Evolutionary conservation across 2,888 invertebrate genomes (phyloP).

Genomic region (Girardia tigrina): DNA sequence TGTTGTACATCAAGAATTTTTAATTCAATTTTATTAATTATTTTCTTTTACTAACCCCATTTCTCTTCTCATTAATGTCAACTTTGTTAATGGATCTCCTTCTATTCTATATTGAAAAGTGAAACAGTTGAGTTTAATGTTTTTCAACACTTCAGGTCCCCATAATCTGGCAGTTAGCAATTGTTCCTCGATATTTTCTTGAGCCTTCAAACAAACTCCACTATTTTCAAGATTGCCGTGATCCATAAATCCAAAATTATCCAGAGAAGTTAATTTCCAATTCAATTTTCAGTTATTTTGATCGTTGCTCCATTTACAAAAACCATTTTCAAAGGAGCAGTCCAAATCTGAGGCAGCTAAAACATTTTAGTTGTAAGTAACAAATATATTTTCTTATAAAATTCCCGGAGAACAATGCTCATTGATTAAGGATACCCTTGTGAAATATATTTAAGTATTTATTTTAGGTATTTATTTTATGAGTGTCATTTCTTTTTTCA

Average conservation of each 20-base stretch:
- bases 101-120: not conserved
- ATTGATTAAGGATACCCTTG: too few species aligned
- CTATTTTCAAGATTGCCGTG: not conserved
- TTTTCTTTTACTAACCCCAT: not conserved
- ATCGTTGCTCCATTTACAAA: conserved; percentile 24
- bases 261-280: not conserved
- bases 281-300: conserved; percentile 8
- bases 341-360: conserved; percentile 15
- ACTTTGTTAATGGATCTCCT: not conserved
- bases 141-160: not conserved
- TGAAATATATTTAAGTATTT: too few species aligned
- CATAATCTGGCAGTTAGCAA: not conserved
- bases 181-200: not conserved
- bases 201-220: not conserved
- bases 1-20: not conserved
- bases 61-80: conserved; percentile 19
- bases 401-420: too few species aligned
- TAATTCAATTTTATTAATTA: not conserved
- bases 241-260: not conserved
- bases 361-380: too few species aligned
- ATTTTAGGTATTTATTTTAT: too few species aligned
- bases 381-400: too few species aligned
- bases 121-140: not conserved
- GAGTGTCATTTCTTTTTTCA: too few species aligned
- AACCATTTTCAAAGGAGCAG: conserved; percentile 30